Evolutionary conservation across 2,113 vertebrate species (phyloP).

Genomic region (Phrynocephalus versicolor): DNA sequence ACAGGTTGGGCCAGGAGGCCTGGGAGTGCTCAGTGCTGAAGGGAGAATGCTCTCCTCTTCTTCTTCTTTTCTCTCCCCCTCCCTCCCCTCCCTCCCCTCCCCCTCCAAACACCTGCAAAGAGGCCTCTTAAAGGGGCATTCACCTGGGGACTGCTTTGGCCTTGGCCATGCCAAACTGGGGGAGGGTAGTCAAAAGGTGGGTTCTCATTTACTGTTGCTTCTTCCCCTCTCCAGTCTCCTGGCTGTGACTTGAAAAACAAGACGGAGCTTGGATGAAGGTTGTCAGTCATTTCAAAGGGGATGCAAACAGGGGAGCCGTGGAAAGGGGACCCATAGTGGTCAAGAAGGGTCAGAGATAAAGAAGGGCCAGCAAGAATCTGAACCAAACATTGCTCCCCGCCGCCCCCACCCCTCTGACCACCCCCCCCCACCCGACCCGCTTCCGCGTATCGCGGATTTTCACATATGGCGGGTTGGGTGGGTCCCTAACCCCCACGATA

Average conservation of each 20-base stretch:
- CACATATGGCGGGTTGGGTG: too few species aligned
- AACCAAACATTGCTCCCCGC: too few species aligned
- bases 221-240: background rate
- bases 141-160: background rate
- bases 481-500: too few species aligned
- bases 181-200: background rate
- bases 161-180: background rate
- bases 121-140: conserved; percentile 5
- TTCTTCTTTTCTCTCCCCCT: too few species aligned
- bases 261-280: background rate
- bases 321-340: background rate
- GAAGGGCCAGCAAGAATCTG: background rate
- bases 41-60: background rate
- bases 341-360: background rate
- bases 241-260: background rate
- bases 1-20: conserved; percentile 5
- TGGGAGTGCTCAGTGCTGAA: background rate
- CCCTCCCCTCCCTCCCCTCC: background rate
- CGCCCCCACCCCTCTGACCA: too few species aligned
- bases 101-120: conserved; percentile 18
- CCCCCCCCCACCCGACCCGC: too few species aligned
- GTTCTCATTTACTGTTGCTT: background rate
- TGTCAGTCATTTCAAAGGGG: background rate
- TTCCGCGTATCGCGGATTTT: too few species aligned
- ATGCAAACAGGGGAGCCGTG: background rate